A percentile compares a stretch with the other conserved stretches of the same genome.
phyloP scores from a whole-genome alignment of 2,888 invertebrate species.

The Cerastis rubricosa region DNA sequence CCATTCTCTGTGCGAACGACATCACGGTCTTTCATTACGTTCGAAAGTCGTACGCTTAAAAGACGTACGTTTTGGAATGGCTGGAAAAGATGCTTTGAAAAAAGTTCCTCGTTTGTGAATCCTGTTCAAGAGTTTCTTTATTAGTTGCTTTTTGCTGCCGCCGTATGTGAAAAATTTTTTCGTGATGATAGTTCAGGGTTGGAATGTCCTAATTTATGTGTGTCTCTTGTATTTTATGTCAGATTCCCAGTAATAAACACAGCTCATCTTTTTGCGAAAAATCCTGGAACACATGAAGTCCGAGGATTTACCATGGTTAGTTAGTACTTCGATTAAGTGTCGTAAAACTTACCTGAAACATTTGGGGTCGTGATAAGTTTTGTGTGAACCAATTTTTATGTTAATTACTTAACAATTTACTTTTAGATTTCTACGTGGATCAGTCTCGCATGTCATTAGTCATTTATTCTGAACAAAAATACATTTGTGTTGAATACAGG shows the following conservation, averaged over 20 bases:
- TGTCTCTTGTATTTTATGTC: neutral
- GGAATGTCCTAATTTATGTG: neutral
- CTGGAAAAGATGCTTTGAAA: constrained; percentile 19
- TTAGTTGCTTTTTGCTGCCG: neutral
- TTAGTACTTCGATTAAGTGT: neutral
- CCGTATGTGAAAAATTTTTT: neutral
- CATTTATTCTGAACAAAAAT: no score
- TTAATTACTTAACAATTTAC: no score
- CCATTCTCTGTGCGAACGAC: constrained; percentile 34
- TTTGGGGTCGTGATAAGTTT: neutral
- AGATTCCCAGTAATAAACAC: neutral
- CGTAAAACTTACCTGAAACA: neutral
- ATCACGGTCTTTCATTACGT: constrained; percentile 43
- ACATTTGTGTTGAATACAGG: no score
- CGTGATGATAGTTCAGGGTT: neutral
- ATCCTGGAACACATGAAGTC: neutral
- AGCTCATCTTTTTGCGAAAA: neutral
- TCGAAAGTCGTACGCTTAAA: constrained; percentile 32
- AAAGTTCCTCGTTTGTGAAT: constrained; percentile 1
- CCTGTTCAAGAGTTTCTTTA: constrained; percentile 1
- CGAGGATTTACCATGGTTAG: neutral
- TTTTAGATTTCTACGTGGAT: neutral
- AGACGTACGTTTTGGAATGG: constrained; percentile 26
- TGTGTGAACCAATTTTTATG: neutral
- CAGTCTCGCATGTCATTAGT: no score